Base-by-base conservation (phyloP, 1,140 invertebrate species). In the Heliconius hermathena region DNA sequence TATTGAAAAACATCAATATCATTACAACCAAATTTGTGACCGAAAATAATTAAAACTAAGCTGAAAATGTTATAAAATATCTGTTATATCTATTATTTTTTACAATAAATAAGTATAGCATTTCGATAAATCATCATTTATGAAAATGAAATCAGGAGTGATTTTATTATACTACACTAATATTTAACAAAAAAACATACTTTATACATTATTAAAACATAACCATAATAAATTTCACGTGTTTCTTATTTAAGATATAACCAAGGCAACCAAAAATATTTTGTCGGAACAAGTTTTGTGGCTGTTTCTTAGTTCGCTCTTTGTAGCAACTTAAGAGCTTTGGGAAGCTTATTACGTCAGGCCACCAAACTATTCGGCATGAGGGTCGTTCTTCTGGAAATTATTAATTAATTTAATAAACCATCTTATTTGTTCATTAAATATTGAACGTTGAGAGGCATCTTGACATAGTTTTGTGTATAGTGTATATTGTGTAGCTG, bases 211-310 rank as follows among this genome's bases (percentile, higher is more conserved):
- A 26, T 11, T 9, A 66, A 66, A 29, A 66, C 2, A 16, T 66
- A 29, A 66, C 11, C 22, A 29, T 13, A 29, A 66, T 3, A 66
- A 66, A 26, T 26, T 66, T 26, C 18, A 71, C 29, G 41, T 73
- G 9, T 13, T 49, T 66, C 71, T 72, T 73, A 73, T 80, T 73
- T 76, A 76, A 76, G 71, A 57, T 54, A 57, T 80, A 76, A 73
- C 60, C 74, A 76, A 80, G 26, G 60, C 74, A 66, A 76, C 73
- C 70, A 46, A 71, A 80, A 76, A 76, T 80, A 80, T 80, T 80
- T 80, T 76, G 79, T 80, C 52, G 54, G 71, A 77, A 75, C 70
- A 82, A 82, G 78, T 82, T 82, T 82, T 71, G 78, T 75, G 78
- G 78, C 73, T 77, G 78, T 82, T 75, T 80, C 78, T 75, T 74